Conservation (phyloP, 2,888 invertebrate species). For the Tricholauxania praeusta region DNA sequence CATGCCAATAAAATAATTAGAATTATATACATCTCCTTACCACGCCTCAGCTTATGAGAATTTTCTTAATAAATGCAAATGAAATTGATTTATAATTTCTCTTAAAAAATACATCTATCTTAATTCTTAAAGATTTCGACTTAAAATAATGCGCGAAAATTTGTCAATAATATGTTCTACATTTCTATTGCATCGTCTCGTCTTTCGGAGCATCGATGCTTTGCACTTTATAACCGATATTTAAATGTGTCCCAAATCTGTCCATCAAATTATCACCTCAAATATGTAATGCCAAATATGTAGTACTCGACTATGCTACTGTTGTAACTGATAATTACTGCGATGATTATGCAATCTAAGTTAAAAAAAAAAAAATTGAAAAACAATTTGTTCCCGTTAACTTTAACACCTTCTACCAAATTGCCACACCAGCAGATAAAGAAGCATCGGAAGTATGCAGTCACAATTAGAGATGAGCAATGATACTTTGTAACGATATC, state of each 20-base stretch:
- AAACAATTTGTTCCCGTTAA: conserved; percentile 39
- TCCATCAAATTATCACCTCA: conserved; percentile 53
- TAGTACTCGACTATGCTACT: background rate
- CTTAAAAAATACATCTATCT: too few species aligned
- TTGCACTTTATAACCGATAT: conserved; percentile 52
- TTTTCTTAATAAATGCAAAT: too few species aligned
- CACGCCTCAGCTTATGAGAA: too few species aligned
- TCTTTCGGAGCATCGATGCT: too few species aligned
- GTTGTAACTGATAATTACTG: conserved; percentile 25
- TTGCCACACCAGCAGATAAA: conserved; percentile 45
- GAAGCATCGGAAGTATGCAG: conserved; percentile 3
- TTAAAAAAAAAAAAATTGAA: conserved; percentile 31
- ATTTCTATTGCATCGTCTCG: too few species aligned
- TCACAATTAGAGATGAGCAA: conserved; percentile 17
- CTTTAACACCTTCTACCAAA: conserved; percentile 41
- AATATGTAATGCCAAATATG: background rate
- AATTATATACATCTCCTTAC: too few species aligned
- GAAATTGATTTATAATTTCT: too few species aligned
- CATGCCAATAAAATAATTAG: too few species aligned
- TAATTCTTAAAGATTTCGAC: too few species aligned
- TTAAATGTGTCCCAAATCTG: conserved; percentile 56
- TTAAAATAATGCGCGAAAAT: too few species aligned
- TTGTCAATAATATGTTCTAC: too few species aligned
- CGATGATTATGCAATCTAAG: conserved; percentile 23
- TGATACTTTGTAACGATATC: conserved; percentile 35